Evolutionary conservation across 2,888 invertebrate genomes (phyloP).

Genomic region (Molorchus minor): DNA sequence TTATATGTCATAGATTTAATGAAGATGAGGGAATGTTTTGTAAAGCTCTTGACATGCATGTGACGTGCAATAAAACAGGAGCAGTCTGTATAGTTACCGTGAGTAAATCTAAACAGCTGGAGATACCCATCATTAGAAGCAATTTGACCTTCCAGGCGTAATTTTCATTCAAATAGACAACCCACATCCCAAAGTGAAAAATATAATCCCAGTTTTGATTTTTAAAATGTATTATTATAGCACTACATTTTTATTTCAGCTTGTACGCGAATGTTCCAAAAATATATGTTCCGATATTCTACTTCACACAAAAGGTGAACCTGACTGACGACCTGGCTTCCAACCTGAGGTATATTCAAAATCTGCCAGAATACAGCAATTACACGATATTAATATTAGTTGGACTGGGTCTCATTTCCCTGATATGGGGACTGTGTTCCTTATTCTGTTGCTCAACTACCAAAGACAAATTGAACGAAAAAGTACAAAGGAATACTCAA

Average conservation of each 20-base stretch:
- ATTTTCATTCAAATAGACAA: background rate
- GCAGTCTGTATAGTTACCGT: too few relatives aligned
- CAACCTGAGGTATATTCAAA: conserved; percentile 65
- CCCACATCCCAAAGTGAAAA: background rate
- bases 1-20: too few relatives aligned
- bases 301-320: conserved; percentile 76
- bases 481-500: conserved; percentile 22
- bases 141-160: background rate
- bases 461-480: conserved; percentile 26
- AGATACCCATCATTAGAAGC: too few relatives aligned
- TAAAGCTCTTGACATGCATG: too few relatives aligned
- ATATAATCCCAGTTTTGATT: background rate
- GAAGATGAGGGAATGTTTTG: too few relatives aligned
- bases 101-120: too few relatives aligned
- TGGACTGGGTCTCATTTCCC: conserved; percentile 44
- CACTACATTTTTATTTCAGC: conserved; percentile 60
- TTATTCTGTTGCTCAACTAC: conserved; percentile 44
- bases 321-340: conserved; percentile 67
- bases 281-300: conserved; percentile 77
- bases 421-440: conserved; percentile 47
- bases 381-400: conserved; percentile 46
- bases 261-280: conserved; percentile 73
- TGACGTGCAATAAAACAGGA: too few relatives aligned
- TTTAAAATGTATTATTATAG: conserved; percentile 1
- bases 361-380: conserved; percentile 61